These are phyloP conservation scores for Rhyacophila brunnea DNA, from an alignment of 1,140 invertebrate species.

Conservation along the genomic window DNA sequence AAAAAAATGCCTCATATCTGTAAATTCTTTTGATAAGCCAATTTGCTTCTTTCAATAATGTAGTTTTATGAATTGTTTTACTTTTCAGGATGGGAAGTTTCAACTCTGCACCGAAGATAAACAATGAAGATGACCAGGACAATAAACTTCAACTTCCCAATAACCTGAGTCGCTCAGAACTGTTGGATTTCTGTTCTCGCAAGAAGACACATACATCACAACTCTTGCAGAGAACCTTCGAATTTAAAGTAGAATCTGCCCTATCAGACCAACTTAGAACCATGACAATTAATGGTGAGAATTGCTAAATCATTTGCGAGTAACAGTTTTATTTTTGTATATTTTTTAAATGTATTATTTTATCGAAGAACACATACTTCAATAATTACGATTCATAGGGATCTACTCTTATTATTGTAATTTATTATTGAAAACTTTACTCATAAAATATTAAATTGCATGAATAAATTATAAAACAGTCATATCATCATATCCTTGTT, in stretches of 20 bases:
- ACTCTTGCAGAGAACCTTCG: slow-evolving; percentile 7
- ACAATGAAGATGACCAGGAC: slow-evolving; percentile 65
- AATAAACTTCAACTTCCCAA: slow-evolving; percentile 57
- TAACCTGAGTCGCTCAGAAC: slow-evolving; percentile 40
- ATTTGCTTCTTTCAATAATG: no score
- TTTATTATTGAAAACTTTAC: no score
- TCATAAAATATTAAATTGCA: no score
- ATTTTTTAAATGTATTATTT: slow-evolving; percentile 2
- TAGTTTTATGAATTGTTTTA: background rate
- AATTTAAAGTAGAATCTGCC: background rate
- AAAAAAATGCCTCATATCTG: no score
- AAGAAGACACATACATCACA: slow-evolving; percentile 5
- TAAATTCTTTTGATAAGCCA: no score
- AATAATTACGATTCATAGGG: no score
- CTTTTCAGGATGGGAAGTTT: slow-evolving; percentile 73
- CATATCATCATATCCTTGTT: no score
- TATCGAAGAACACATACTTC: background rate
- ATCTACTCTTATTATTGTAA: no score
- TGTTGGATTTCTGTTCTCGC: slow-evolving; percentile 8
- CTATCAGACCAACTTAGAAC: slow-evolving; percentile 4
- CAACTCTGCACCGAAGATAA: slow-evolving; percentile 65
- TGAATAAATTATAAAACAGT: no score
- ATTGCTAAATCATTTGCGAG: background rate
- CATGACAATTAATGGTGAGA: slow-evolving; percentile 11
- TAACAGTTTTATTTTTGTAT: background rate